Percentiles rank a stretch among this genome's conserved stretches.
Evolutionary conservation across 2,888 invertebrate species (phyloP).

Genomic region (Halictus ligatus): DNA sequence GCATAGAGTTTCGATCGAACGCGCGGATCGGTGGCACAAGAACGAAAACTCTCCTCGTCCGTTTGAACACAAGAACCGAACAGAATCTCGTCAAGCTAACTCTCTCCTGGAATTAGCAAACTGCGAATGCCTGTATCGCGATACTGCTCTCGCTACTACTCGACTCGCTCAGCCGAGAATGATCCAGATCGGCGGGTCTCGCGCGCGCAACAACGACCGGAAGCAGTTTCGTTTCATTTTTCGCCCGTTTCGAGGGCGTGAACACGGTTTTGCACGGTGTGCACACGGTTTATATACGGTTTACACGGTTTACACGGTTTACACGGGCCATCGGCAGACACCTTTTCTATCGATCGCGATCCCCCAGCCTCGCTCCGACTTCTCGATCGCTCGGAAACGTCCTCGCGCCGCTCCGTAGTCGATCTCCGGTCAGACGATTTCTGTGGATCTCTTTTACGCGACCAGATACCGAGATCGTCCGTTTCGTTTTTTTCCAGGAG

Average conservation of each 20-base stretch:
- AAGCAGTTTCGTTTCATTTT: not conserved
- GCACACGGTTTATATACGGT: not conserved
- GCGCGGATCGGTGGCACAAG: not conserved
- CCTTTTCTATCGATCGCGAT: constrained; percentile 39
- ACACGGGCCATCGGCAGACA: constrained; percentile 69
- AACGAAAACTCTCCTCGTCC: not conserved
- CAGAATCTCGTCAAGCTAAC: not conserved
- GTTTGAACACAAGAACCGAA: constrained; percentile 25
- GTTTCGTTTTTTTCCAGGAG: not conserved
- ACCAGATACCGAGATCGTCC: not conserved
- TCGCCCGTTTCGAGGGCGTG: constrained; percentile 8
- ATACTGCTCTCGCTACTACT: constrained; percentile 57
- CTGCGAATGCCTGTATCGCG: constrained; percentile 17
- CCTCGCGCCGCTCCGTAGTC: constrained; percentile 20
- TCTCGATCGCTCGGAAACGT: constrained; percentile 15
- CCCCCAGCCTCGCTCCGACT: not conserved
- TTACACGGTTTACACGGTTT: not conserved
- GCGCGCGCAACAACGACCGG: constrained; percentile 27
- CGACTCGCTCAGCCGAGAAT: constrained; percentile 5
- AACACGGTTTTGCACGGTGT: constrained; percentile 30
- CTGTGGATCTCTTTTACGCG: not conserved
- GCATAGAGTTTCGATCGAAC: not conserved
- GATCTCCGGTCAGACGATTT: not conserved
- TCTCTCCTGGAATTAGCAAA: not conserved
- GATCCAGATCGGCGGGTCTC: not conserved